phyloP scores from a whole-genome alignment of 2,888 invertebrate species.

The Drosophila mayaguana region DNA sequence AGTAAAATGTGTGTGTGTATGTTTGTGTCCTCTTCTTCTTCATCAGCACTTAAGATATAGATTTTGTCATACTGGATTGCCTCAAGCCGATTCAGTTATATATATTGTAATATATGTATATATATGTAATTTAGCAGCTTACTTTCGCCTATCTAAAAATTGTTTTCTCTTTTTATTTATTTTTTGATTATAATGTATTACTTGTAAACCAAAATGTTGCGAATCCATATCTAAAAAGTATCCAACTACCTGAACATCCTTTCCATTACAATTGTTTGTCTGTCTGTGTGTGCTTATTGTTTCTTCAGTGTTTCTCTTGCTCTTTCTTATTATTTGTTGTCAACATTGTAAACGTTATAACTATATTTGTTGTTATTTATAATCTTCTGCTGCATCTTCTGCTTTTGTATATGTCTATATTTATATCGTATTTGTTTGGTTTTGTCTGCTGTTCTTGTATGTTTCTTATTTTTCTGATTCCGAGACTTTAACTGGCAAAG shows the following conservation, averaged over 20 bases:
- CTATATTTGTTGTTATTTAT: constrained; percentile 44
- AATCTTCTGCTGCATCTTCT: constrained; percentile 1
- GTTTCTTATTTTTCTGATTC: constrained; percentile 68
- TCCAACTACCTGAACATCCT: constrained; percentile 3
- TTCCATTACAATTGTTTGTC: constrained; percentile 14
- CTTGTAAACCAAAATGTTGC: constrained; percentile 38
- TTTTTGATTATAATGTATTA: constrained; percentile 57
- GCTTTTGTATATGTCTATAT: constrained; percentile 42
- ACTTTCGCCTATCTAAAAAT: constrained; percentile 77
- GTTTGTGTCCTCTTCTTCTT: not conserved
- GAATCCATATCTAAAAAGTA: constrained; percentile 26
- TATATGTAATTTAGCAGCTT: constrained; percentile 51
- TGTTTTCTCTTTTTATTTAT: constrained; percentile 23
- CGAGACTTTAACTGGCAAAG: constrained; percentile 71
- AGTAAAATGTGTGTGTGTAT: constrained; percentile 40
- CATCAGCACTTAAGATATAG: constrained; percentile 36
- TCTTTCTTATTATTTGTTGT: constrained; percentile 15
- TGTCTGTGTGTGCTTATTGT: constrained; percentile 11
- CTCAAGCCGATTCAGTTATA: constrained; percentile 50
- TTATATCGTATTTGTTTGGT: constrained; percentile 51
- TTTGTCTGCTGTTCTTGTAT: constrained; percentile 8
- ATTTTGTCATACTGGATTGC: constrained; percentile 46
- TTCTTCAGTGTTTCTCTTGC: not conserved
- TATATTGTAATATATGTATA: constrained; percentile 25
- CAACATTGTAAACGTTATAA: constrained; percentile 49